Conservation (phyloP, 2,113 vertebrate species). For the Piliocolobus tephrosceles region DNA sequence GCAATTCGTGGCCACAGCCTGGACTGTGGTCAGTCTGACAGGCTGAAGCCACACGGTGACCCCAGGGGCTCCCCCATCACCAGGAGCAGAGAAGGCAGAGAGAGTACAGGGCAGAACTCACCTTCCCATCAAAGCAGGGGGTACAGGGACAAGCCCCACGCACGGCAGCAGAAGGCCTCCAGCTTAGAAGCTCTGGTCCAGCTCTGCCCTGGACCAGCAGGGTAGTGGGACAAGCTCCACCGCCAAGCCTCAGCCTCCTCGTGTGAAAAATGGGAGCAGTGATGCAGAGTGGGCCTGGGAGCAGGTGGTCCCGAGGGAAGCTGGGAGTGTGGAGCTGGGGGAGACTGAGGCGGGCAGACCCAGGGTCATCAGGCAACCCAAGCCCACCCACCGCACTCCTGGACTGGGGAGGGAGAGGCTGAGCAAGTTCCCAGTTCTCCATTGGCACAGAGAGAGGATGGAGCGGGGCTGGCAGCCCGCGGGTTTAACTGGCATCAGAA, state of each 20-base stretch:
- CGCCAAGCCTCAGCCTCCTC: background rate
- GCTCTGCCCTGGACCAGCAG: accelerated
- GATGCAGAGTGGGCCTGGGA: background rate
- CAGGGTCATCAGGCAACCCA: background rate
- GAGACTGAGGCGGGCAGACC: background rate
- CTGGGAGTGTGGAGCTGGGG: background rate
- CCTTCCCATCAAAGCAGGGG: accelerated
- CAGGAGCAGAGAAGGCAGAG: background rate
- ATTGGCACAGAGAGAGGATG: accelerated
- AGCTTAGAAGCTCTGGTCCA: background rate
- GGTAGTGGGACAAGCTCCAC: accelerated
- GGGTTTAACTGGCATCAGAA: no score
- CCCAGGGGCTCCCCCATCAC: background rate
- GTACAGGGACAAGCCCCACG: accelerated
- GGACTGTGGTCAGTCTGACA: background rate
- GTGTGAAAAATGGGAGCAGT: background rate
- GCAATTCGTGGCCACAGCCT: background rate
- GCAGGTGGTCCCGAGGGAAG: accelerated
- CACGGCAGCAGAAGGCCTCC: background rate
- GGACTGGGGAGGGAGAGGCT: no score
- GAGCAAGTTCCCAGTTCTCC: background rate
- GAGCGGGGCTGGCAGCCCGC: background rate
- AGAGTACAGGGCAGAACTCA: background rate
- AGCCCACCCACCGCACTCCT: no score
- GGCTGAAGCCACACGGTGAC: background rate